Base-by-base conservation (phyloP, 2,888 invertebrate genomes). In the Chrysodeixis includens region DNA sequence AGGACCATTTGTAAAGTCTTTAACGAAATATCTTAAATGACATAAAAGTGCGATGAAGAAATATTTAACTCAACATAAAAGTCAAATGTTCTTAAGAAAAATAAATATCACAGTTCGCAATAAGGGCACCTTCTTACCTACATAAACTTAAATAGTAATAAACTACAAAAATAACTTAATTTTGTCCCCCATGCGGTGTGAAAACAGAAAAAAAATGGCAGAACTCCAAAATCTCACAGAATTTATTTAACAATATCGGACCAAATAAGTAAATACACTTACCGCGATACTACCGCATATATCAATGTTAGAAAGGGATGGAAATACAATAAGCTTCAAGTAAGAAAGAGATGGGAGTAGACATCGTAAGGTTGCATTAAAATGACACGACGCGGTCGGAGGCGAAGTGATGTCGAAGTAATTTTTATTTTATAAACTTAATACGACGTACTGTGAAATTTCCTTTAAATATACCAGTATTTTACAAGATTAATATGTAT, bases 331-430 rank as follows among this genome's bases (percentile, higher is more conserved):
- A 51, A 64, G n/a, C 1, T 8, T 8, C 20, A 54, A 0, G 73
- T 20, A 63, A 26, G 46, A 79, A 69, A 67, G 70, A 68, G 75
- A 74, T 55, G 67, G 66, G 59, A 30, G 62, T 49, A 54, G 66
- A 40, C 71, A 63, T 78, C 84, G 66, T 83, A 85, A 84, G 64
- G 67, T 83, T 79, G 84, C 78, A 81, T 85, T 85, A 85, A 77
- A 73, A 49, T 71, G 83, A 76, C 79, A 79, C 49, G 69, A 22
- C 53, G 57, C 66, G 62, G 74, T 76, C 71, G 74, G 69, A 67
- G 63, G 75, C 76, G 69, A 69, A 60, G 35, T 64, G 46, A 49
- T 30, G 69, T 65, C 66, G 56, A 58, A 64, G 63, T 78, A 62
- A 71, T 71, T 76, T 80, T 72, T 70, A 82, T 81, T 82, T 85